phyloP scores from a whole-genome alignment of 2,888 invertebrate species.

The Ommatoiulus sabulosus region DNA sequence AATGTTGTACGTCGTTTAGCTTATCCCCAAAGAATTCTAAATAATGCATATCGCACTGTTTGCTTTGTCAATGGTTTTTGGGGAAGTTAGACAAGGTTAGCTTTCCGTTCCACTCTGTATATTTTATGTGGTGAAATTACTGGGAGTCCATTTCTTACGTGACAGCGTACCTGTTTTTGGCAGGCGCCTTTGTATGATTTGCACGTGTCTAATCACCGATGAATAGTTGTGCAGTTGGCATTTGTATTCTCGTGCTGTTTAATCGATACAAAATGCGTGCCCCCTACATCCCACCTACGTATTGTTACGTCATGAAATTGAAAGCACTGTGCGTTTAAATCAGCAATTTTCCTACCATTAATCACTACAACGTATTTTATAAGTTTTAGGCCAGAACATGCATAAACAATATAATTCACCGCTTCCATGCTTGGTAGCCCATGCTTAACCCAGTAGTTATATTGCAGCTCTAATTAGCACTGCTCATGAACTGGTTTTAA shows the following conservation, averaged over 20 bases:
- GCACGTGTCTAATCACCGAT: constrained; percentile 39
- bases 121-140: constrained; percentile 18
- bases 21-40: too few relatives aligned
- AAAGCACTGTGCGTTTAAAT: constrained; percentile 16
- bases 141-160: neutral
- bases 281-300: neutral
- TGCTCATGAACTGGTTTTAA: neutral
- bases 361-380: neutral
- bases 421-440: neutral
- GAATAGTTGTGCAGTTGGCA: constrained; percentile 21
- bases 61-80: neutral
- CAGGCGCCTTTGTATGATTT: neutral
- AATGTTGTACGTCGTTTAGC: too few relatives aligned
- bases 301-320: constrained; percentile 35
- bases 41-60: neutral
- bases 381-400: neutral
- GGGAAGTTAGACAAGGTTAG: neutral
- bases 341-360: constrained; percentile 14
- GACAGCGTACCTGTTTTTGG: neutral
- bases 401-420: neutral
- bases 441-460: neutral
- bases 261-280: constrained; percentile 19
- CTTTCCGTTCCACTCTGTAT: too few relatives aligned
- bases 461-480: neutral
- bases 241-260: neutral